Base-by-base conservation (phyloP, 2,113 vertebrate species). In the Elephantulus edwardii region DNA sequence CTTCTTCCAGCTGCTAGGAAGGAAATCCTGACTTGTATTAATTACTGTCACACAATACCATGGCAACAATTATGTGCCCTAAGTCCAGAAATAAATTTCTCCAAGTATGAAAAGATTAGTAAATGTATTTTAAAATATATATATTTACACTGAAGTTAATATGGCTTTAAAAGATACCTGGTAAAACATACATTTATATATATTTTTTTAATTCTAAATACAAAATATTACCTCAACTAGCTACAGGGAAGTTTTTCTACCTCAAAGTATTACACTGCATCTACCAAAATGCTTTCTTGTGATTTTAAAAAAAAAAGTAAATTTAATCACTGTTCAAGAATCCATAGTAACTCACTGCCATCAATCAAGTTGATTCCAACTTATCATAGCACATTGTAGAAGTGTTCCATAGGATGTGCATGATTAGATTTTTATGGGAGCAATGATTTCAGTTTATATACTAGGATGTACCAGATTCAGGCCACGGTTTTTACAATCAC, bases 1-100 rank as follows among this genome's bases (percentile, higher is more conserved):
- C 13, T 88, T 87, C 35, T 68, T 56, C 52, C 93, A 95, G 85
- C 46, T 83, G 74, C 40, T 60, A 58, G 75, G 81, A 85, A 77
- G 86, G 75, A 78, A 93, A 86, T 72, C 19, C 11, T 79, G n/a
- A 91, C 38, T 91, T 91, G 71, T 0, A 58, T n/a, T 84, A 94
- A 91, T 83, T 75, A 89, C 46, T 79, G 13, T 40, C 90, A 91
- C 33, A 92, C 64, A 68, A 68, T 44, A 72, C 44, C 62, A 89
- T 11, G 42, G 71, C 40, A 80, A 84, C 4, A 70, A 3, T 83
- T 35, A 80, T 17, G 54, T 83, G 28, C 54, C 40, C 35, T 35
- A 62, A 24, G 10, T 14, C 50, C 22, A 76, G 44, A 90, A 90
- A 30, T 70, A 1, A 84, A 83, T 71, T 78, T 72, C n/a, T 38